Evolutionary conservation across 2,113 vertebrate genomes (phyloP).

Genomic region (Bubo blakistoni): DNA sequence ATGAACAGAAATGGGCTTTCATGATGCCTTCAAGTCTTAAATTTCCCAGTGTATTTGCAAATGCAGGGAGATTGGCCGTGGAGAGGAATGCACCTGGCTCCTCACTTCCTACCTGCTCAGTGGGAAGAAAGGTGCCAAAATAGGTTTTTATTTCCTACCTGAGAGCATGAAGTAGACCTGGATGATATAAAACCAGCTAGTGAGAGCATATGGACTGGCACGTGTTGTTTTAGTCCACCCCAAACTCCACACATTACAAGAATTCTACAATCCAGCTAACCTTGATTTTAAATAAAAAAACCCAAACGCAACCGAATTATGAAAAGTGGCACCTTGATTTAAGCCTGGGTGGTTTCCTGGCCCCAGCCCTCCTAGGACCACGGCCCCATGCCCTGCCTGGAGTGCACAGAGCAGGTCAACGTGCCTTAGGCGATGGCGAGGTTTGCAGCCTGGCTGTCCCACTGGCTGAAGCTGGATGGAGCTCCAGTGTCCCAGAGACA

Average conservation of each 20-base stretch:
- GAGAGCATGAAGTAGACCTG: neutral
- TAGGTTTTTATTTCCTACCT: neutral
- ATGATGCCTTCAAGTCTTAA: neutral
- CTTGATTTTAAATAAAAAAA: neutral
- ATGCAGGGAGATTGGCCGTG: fast-evolving
- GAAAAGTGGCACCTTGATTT: neutral
- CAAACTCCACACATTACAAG: neutral
- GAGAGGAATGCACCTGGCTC: neutral
- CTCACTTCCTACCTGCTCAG: neutral
- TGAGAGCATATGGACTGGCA: neutral
- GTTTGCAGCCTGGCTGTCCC: neutral
- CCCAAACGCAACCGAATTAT: neutral
- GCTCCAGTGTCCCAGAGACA: neutral
- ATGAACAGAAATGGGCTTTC: neutral
- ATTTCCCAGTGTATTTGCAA: neutral
- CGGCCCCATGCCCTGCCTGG: neutral
- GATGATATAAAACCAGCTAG: neutral
- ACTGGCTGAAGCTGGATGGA: neutral
- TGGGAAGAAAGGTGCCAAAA: neutral
- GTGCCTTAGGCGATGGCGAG: neutral
- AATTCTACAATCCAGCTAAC: neutral
- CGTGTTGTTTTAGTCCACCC: fast-evolving
- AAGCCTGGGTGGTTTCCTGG: neutral
- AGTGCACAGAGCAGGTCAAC: neutral
- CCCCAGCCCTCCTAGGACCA: neutral